A percentile compares a stretch with the other conserved stretches of the same genome.
Conservation (phyloP, 2,888 invertebrate genomes). For the Caenorhabditis sinica region DNA sequence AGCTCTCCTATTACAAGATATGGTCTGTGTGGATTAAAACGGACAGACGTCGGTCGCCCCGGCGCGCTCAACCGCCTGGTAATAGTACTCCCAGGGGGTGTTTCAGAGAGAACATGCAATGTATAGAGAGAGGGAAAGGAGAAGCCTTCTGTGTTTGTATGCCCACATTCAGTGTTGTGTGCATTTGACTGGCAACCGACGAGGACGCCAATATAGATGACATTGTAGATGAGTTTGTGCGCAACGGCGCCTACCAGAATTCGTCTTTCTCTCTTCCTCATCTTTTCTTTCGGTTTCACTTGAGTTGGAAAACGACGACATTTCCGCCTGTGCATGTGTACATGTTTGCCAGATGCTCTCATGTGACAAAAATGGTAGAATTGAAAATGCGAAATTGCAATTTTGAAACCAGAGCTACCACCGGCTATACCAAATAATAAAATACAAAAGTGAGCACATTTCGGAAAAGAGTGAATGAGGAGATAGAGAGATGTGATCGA, state of each 20-base stretch:
- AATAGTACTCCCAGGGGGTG: constrained; percentile 74
- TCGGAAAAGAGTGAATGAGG: background rate
- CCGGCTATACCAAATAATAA: constrained; percentile 17
- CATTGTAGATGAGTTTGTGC: constrained; percentile 67
- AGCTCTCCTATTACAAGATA: constrained; percentile 71
- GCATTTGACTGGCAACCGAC: constrained; percentile 63
- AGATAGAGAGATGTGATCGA: constrained; percentile 8
- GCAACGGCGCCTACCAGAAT: constrained; percentile 62
- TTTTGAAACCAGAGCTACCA: constrained; percentile 38
- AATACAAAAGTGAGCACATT: constrained; percentile 34
- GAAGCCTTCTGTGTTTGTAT: constrained; percentile 56
- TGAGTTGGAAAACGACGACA: constrained; percentile 36
- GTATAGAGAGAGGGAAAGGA: constrained; percentile 44
- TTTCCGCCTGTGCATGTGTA: constrained; percentile 49
- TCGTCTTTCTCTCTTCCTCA: background rate
- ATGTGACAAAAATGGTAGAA: constrained; percentile 51
- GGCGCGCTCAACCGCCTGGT: constrained; percentile 59
- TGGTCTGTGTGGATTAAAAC: constrained; percentile 68
- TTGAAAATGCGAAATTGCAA: constrained; percentile 45
- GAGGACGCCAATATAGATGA: constrained; percentile 59
- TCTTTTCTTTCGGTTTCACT: constrained; percentile 14
- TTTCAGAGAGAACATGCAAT: constrained; percentile 67
- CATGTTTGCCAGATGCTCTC: constrained; percentile 50
- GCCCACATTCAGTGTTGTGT: constrained; percentile 21
- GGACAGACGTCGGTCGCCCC: constrained; percentile 53